A percentile compares a stretch with the other conserved stretches of the same genome.
Evolutionary conservation across 2,113 vertebrate species (phyloP).

Genomic region (Trichechus manatus): DNA sequence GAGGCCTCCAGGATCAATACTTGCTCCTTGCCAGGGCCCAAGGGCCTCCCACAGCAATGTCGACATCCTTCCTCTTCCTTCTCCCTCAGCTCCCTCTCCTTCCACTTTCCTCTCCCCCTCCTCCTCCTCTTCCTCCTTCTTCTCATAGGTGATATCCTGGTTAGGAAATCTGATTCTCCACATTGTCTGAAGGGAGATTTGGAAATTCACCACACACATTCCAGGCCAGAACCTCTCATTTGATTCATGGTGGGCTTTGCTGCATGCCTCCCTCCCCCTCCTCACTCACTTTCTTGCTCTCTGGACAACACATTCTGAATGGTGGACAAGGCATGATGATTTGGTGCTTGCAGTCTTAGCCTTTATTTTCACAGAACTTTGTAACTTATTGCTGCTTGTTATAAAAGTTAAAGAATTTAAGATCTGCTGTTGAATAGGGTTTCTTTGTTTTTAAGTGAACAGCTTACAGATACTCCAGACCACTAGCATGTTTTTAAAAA

Average conservation of each 20-base stretch:
- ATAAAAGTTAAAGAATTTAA: conserved; percentile 36
- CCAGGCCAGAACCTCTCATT: neutral
- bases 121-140: neutral
- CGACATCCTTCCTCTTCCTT: neutral
- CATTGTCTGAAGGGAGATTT: neutral
- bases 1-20: conserved; percentile 33
- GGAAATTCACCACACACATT: neutral
- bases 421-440: neutral
- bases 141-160: neutral
- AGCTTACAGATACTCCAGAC: neutral
- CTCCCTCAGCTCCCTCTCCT: no score
- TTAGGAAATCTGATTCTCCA: neutral
- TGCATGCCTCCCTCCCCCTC: neutral
- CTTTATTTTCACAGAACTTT: conserved; percentile 44
- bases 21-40: neutral
- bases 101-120: neutral
- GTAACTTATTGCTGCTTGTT: neutral
- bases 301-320: neutral
- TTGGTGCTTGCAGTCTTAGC: neutral
- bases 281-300: neutral
- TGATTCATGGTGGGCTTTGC: neutral
- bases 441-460: conserved; percentile 53
- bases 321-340: neutral
- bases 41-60: neutral
- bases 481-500: neutral